A percentile compares a stretch with the other conserved stretches of the same genome.
Evolutionary conservation across 2,113 vertebrate species (phyloP).

Genomic region (Epinephelus cyanopodus): DNA sequence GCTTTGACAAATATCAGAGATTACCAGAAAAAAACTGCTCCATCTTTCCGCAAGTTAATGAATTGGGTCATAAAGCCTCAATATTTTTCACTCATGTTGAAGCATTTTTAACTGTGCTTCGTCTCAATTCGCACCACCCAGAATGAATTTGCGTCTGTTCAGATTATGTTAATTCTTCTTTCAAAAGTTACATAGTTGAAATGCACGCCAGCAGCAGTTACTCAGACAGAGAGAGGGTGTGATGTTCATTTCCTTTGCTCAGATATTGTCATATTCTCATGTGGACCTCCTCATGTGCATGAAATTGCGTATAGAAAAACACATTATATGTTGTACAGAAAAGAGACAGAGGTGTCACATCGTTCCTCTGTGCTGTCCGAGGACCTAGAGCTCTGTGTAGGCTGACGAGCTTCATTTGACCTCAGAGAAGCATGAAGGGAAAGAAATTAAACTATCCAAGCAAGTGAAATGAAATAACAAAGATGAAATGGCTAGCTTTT

Average conservation of each 20-base stretch:
- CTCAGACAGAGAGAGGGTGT: background rate
- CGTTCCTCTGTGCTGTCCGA: slow-evolving; percentile 8
- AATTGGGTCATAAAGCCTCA: background rate
- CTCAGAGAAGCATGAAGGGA: slow-evolving; percentile 54
- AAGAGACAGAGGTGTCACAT: slow-evolving; percentile 25
- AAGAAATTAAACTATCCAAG: slow-evolving; percentile 64
- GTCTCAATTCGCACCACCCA: background rate
- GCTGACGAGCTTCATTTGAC: slow-evolving; percentile 54
- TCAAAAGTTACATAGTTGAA: background rate
- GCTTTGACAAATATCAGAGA: background rate
- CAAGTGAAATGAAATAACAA: slow-evolving; percentile 56
- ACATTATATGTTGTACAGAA: background rate
- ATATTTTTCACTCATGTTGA: background rate
- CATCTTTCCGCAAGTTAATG: background rate
- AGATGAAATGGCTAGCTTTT: slow-evolving; percentile 53
- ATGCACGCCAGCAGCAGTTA: background rate
- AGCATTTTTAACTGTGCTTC: background rate
- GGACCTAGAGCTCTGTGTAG: background rate
- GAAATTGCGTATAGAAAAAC: slow-evolving; percentile 26
- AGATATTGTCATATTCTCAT: slow-evolving; percentile 18
- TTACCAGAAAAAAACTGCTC: background rate
- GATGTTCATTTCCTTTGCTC: slow-evolving; percentile 10
- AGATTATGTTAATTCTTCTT: background rate
- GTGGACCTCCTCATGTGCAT: slow-evolving; percentile 17
- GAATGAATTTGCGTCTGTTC: background rate